Evolutionary conservation across 2,797 vertebrate genomes (phyloP), one percentile per base, ranked within the genome.

Genomic region (Somateria mollissima): DNA sequence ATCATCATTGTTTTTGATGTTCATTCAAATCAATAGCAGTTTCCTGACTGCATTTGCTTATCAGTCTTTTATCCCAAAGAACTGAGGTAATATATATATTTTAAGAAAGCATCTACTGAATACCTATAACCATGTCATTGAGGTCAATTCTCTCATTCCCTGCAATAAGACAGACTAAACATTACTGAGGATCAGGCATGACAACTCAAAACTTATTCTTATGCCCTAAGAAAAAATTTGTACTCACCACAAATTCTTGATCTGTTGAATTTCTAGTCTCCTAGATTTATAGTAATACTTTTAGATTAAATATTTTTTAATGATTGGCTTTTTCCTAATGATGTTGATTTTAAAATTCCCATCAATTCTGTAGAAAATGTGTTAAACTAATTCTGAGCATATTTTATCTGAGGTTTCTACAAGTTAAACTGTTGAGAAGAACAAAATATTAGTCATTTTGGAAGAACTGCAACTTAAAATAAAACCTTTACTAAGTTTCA

Each of bases 71-170:
- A 47, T 37, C 19, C 8, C 10, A 72, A 80, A 78, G 41, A 78
- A 54, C 45, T 60, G 19, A 73, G 5, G 15, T 39, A 5, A 70
- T 53, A 45, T 2, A 45, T 2, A 30, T n/a, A 18, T 12, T 37
- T 76, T 57, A 57, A 11, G 25, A 27, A 66, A 90, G 41, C 1
- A 45, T 41, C 21, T 39, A 32, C 11, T 76, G 24, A 34, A 25
- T 3, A n/a, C 8, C 30, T 0, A 0, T 41, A 79, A 43, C 3
- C 19, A 58, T 41, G 27, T 1, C 10, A 25, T 13, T 49, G 72
- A 17, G 10, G 7, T 76, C 11, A 57, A 17, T 65, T 79, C 6
- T 32, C 7, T 49, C 6, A 39, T 71, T 91, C 13, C 41, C 6
- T 51, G 11, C 27, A 74, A 64, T 19, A 37, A 13, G 60, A 2